These are phyloP conservation scores for Magallana nippona DNA, from an alignment of 2,888 invertebrate genomes.

Conservation along the genomic window DNA sequence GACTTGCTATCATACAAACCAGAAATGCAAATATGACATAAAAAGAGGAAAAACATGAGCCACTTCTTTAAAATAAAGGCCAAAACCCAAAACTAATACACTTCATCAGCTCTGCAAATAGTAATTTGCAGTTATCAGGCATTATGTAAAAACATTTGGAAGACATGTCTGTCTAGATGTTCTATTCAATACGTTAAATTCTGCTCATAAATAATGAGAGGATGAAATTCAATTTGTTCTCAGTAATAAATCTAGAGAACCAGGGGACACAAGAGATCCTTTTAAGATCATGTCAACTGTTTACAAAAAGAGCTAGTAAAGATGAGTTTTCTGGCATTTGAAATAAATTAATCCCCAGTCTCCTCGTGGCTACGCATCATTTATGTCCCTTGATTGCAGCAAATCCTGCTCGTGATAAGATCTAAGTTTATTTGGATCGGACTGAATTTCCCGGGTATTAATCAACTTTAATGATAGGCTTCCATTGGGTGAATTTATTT, in stretches of 20 bases:
- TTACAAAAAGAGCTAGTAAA: constrained; percentile 4
- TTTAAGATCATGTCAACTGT: constrained; percentile 29
- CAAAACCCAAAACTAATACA: no score
- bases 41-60: no score
- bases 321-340: constrained; percentile 27
- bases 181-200: neutral
- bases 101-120: no score
- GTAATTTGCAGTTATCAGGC: no score
- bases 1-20: no score
- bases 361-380: constrained; percentile 26
- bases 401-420: constrained; percentile 8
- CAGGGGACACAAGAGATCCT: neutral
- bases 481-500: constrained; percentile 30
- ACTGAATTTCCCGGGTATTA: constrained; percentile 24
- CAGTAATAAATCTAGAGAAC: constrained; percentile 6
- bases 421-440: constrained; percentile 25
- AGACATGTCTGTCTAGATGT: no score
- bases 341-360: constrained; percentile 28
- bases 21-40: no score
- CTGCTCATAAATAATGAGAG: neutral
- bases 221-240: neutral
- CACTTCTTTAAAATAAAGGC: no score
- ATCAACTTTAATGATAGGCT: constrained; percentile 26
- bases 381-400: neutral
- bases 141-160: no score